These are phyloP conservation scores for Ornithoptera priamus DNA, from an alignment of 2,888 invertebrate species.

Conservation along the genomic window DNA sequence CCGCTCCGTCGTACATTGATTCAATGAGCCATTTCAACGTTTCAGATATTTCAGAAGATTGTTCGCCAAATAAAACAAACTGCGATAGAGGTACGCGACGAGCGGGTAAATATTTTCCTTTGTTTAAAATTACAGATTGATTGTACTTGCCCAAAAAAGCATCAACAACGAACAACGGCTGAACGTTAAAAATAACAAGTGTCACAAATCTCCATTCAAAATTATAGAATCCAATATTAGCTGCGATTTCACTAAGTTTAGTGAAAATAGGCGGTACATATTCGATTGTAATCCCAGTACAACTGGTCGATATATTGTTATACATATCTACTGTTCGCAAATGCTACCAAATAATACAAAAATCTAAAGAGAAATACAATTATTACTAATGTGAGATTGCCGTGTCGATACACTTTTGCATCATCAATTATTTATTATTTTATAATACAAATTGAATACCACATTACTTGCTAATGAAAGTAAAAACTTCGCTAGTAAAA, in stretches of 20 bases:
- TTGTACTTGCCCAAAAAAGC: conserved; percentile 49
- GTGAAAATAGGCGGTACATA: conserved; percentile 35
- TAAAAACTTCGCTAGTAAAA: not conserved
- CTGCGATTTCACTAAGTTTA: conserved; percentile 48
- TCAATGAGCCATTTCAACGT: conserved; percentile 43
- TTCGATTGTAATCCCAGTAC: conserved; percentile 34
- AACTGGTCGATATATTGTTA: conserved; percentile 32
- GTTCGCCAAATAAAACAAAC: conserved; percentile 50
- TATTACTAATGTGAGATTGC: not conserved
- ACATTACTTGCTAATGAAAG: not conserved
- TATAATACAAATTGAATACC: not conserved
- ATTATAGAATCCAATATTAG: conserved; percentile 55
- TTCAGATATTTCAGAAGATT: conserved; percentile 43
- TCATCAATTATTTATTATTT: not conserved
- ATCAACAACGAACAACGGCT: conserved; percentile 42
- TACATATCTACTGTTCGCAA: conserved; percentile 11
- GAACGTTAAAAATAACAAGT: conserved; percentile 45
- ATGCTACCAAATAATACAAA: not conserved
- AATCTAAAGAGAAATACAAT: not conserved
- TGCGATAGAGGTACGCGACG: conserved; percentile 41
- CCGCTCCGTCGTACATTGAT: conserved; percentile 48
- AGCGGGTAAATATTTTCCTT: conserved; percentile 41
- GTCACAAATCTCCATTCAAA: conserved; percentile 58
- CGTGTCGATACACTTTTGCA: conserved; percentile 6
- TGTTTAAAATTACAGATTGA: conserved; percentile 44